Evolutionary conservation across 2,797 vertebrate genomes (phyloP).

Genomic region (Pipistrellus nathusii): DNA sequence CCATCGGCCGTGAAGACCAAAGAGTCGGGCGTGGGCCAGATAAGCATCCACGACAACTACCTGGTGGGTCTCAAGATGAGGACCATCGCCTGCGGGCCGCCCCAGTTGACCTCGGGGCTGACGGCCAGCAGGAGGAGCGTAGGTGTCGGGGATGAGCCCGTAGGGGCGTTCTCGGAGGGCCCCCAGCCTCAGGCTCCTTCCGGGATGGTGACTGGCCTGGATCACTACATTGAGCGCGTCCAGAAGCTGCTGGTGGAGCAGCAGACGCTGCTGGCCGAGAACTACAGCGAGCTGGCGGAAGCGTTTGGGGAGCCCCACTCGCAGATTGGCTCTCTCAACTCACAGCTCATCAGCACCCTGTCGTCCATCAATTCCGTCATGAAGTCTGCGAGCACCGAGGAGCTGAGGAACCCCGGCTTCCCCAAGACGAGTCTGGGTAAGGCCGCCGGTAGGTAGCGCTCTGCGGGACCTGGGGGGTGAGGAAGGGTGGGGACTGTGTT

Average conservation of each 20-base stretch:
- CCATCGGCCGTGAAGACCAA: slow-evolving; percentile 91
- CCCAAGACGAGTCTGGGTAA: slow-evolving; percentile 81
- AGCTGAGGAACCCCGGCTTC: slow-evolving; percentile 86
- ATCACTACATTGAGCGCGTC: slow-evolving; percentile 97
- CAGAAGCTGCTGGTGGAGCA: slow-evolving; percentile 98
- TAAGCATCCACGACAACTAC: slow-evolving; percentile 94
- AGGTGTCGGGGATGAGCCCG: slow-evolving; percentile 91
- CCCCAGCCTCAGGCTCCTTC: slow-evolving; percentile 73
- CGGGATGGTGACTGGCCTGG: slow-evolving; percentile 88
- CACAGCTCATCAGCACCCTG: slow-evolving; percentile 95
- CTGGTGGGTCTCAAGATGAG: slow-evolving; percentile 96
- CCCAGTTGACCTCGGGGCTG: slow-evolving; percentile 78
- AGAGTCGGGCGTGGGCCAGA: slow-evolving; percentile 93
- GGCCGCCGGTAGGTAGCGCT: slow-evolving; percentile 84
- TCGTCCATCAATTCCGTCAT: slow-evolving; percentile 96
- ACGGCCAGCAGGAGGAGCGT: slow-evolving; percentile 90
- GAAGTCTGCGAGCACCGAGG: slow-evolving; percentile 94
- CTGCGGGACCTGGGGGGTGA: background rate
- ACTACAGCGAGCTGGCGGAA: slow-evolving; percentile 96
- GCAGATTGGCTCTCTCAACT: slow-evolving; percentile 98
- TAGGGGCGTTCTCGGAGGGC: slow-evolving; percentile 73
- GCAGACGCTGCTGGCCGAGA: slow-evolving; percentile 96
- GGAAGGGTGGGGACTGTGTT: background rate
- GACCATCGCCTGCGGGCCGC: slow-evolving; percentile 96
- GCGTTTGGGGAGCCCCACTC: slow-evolving; percentile 96